phyloP scores from a whole-genome alignment of 2,113 vertebrate genomes.

The Pollachius pollachius region DNA sequence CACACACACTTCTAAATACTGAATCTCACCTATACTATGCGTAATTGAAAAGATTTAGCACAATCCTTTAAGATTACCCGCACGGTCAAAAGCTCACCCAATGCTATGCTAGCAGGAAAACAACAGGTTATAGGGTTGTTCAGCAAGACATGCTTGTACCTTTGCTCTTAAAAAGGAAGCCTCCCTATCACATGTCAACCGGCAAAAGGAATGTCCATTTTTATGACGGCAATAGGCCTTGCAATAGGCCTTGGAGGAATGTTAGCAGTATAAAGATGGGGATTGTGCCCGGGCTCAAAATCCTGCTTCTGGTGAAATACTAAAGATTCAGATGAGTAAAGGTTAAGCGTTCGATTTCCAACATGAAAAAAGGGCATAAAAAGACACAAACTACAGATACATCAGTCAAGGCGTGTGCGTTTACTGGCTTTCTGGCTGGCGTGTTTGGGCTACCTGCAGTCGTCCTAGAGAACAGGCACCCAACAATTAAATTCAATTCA shows the following conservation, averaged over 20 bases:
- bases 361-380: neutral
- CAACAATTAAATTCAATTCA: too few species aligned
- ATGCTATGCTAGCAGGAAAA: neutral
- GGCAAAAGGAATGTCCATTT: neutral
- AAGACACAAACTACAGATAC: neutral
- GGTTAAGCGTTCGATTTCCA: neutral
- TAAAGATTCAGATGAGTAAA: neutral
- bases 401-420: too few species aligned
- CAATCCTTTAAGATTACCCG: neutral
- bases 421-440: too few species aligned
- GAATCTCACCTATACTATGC: too few species aligned
- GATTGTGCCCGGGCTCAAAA: neutral
- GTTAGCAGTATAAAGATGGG: neutral
- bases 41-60: neutral
- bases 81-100: neutral
- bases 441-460: too few species aligned
- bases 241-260: constrained; percentile 1
- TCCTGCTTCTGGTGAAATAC: neutral
- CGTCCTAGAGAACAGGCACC: too few species aligned
- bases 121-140: neutral
- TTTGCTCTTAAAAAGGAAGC: neutral
- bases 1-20: too few species aligned
- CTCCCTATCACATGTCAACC: neutral
- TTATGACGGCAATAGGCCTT: constrained; percentile 14
- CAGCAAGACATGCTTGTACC: constrained; percentile 1